These are phyloP conservation scores for Himalopsyche anomala DNA, from an alignment of 2,888 invertebrate species.

Conservation along the genomic window DNA sequence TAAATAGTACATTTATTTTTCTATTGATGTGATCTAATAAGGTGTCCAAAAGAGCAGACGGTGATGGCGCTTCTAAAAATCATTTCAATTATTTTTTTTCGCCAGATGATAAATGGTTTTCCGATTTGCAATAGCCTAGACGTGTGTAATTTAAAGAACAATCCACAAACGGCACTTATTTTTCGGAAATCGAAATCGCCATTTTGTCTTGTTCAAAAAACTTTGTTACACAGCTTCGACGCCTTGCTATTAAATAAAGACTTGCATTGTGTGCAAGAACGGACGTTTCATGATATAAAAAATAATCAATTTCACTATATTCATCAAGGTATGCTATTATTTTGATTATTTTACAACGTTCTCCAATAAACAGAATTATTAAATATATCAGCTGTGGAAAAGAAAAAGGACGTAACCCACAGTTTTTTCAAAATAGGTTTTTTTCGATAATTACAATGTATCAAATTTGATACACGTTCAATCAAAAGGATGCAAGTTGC, in stretches of 20 bases:
- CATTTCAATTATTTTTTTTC: constrained; percentile 31
- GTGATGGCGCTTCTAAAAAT: constrained; percentile 24
- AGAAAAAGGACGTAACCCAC: too few relatives aligned
- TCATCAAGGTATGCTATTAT: too few relatives aligned
- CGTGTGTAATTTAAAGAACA: constrained; percentile 18
- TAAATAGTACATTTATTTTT: not conserved
- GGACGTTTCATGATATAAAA: not conserved
- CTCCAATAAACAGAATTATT: too few relatives aligned
- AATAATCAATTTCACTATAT: too few relatives aligned
- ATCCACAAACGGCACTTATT: not conserved
- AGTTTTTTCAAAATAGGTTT: too few relatives aligned
- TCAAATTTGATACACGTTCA: too few relatives aligned
- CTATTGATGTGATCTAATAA: constrained; percentile 8
- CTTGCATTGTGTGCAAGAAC: not conserved
- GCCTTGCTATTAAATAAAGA: not conserved
- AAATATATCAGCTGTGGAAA: too few relatives aligned
- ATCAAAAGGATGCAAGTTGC: too few relatives aligned
- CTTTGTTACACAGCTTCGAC: not conserved
- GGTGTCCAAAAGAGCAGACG: not conserved
- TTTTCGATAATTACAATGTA: too few relatives aligned
- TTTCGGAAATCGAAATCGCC: not conserved
- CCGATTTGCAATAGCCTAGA: constrained; percentile 8
- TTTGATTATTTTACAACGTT: too few relatives aligned
- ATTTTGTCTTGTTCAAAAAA: not conserved
- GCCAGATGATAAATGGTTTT: not conserved